Conservation (phyloP, 2,888 invertebrate species). For the Terebella lapidaria region DNA sequence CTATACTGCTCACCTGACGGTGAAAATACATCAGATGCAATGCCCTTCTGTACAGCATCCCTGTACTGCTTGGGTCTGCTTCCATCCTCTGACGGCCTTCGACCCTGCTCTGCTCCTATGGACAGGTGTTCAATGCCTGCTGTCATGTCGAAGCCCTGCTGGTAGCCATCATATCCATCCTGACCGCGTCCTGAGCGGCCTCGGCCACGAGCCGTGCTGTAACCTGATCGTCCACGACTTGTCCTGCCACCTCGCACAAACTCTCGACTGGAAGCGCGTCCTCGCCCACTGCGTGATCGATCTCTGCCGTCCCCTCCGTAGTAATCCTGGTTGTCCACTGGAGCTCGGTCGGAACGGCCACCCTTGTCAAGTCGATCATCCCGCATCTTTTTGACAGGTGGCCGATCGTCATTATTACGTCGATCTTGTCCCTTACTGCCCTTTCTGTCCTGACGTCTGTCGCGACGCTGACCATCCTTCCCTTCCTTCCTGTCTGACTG, state of each 20-base stretch:
- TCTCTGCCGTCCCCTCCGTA: background rate
- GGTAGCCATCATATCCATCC: background rate
- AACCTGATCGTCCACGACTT: background rate
- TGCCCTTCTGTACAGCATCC: background rate
- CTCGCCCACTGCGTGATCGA: constrained; percentile 1
- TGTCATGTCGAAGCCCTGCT: too few relatives aligned
- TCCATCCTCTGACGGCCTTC: too few relatives aligned
- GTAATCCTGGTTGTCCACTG: background rate
- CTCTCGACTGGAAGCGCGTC: constrained; percentile 6
- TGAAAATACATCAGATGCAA: background rate
- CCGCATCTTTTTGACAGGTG: constrained; percentile 5
- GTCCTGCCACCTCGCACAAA: constrained; percentile 12
- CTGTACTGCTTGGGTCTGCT: background rate
- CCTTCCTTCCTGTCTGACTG: background rate
- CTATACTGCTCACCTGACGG: too few relatives aligned
- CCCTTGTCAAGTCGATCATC: too few relatives aligned
- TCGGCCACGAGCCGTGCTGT: background rate
- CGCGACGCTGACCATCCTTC: too few relatives aligned
- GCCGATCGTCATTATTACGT: background rate
- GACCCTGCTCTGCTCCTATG: too few relatives aligned
- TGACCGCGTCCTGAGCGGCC: background rate
- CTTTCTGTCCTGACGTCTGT: background rate
- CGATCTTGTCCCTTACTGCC: background rate
- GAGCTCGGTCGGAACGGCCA: too few relatives aligned
- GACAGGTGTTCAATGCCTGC: too few relatives aligned